A percentile compares a stretch with the other conserved stretches of the same genome.
These are phyloP conservation scores for Himalopsyche japonica DNA, from an alignment of 2,888 invertebrate genomes.

Conservation along the genomic window DNA sequence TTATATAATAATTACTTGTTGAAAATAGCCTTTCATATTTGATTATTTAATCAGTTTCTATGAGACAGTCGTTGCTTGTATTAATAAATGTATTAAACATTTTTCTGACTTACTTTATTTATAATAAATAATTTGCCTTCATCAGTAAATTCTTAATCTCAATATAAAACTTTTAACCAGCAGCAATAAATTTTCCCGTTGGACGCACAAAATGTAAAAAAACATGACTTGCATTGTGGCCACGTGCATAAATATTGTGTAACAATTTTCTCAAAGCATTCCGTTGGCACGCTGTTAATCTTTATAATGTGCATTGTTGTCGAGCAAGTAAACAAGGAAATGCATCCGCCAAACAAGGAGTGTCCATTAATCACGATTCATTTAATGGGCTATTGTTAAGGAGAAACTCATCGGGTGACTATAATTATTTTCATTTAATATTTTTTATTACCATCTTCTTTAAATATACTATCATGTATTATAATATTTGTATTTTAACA, in stretches of 20 bases:
- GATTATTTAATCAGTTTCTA: too few species aligned
- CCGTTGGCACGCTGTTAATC: slow-evolving; percentile 23
- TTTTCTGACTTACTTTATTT: too few species aligned
- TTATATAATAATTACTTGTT: too few species aligned
- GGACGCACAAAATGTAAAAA: not conserved
- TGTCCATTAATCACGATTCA: not conserved
- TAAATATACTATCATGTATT: too few species aligned
- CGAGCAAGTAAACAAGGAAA: not conserved
- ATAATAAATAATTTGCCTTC: too few species aligned
- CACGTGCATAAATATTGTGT: slow-evolving; percentile 16
- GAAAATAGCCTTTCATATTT: too few species aligned
- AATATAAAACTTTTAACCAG: not conserved
- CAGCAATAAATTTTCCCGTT: not conserved
- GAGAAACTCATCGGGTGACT: not conserved
- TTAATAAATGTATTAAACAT: too few species aligned
- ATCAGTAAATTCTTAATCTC: not conserved
- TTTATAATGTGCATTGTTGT: slow-evolving; percentile 16
- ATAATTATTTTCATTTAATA: not conserved
- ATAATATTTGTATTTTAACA: too few species aligned
- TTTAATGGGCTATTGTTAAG: not conserved
- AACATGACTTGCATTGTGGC: not conserved
- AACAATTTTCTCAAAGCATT: slow-evolving; percentile 20
- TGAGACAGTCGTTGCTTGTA: too few species aligned
- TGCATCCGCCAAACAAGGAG: not conserved
- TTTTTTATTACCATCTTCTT: too few species aligned